Conservation (phyloP, 2,797 vertebrate genomes). For the Cetoscarus ocellatus region DNA sequence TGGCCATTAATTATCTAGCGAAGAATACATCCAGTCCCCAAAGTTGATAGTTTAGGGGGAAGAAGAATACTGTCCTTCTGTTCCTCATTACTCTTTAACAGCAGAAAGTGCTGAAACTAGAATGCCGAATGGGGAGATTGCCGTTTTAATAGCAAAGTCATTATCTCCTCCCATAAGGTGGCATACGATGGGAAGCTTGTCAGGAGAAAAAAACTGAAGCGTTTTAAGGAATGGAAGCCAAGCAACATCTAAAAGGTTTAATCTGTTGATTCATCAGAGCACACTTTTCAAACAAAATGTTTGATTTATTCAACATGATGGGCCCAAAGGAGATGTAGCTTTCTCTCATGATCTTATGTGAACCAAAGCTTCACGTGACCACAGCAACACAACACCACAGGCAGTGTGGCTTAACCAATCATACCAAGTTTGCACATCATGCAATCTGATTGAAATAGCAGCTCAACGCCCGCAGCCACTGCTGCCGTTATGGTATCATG, state of each 20-base stretch:
- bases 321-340: slow-evolving; percentile 30
- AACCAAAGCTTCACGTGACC: slow-evolving; percentile 38
- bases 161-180: slow-evolving; percentile 79
- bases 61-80: slow-evolving; percentile 86
- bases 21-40: slow-evolving; percentile 86
- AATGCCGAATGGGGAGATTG: slow-evolving; percentile 74
- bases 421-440: slow-evolving; percentile 2
- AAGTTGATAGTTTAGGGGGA: slow-evolving; percentile 85
- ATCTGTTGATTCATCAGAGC: slow-evolving; percentile 58
- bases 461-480: slow-evolving; percentile 20
- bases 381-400: not conserved
- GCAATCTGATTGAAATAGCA: slow-evolving; percentile 37
- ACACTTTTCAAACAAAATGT: slow-evolving; percentile 38
- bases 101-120: slow-evolving; percentile 79
- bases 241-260: slow-evolving; percentile 46
- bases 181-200: slow-evolving; percentile 67
- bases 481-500: slow-evolving; percentile 25
- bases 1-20: slow-evolving; percentile 88
- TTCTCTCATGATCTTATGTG: slow-evolving; percentile 33
- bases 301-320: slow-evolving; percentile 20
- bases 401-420: slow-evolving; percentile 39
- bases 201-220: slow-evolving; percentile 25
- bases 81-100: slow-evolving; percentile 88
- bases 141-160: slow-evolving; percentile 79
- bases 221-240: slow-evolving; percentile 51